Evolutionary conservation across 2,888 invertebrate species (phyloP).

Genomic region (Ormyrus nitidulus): DNA sequence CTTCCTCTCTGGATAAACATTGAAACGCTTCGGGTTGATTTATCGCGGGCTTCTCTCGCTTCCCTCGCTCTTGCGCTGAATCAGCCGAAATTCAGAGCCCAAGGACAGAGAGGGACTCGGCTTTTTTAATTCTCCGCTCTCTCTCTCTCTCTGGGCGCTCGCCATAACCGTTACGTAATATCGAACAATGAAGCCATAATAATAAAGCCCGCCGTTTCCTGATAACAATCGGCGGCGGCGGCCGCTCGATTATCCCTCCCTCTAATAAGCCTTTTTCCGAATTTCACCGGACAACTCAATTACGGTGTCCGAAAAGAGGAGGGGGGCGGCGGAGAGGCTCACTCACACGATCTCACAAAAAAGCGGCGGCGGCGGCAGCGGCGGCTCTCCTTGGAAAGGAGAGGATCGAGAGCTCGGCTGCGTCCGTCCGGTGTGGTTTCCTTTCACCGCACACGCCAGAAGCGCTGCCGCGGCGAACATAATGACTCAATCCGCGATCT

Average conservation of each 20-base stretch:
- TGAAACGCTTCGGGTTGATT: too few species aligned
- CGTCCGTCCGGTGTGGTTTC: slow-evolving; percentile 61
- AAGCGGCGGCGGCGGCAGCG: slow-evolving; percentile 11
- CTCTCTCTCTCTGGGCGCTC: not conserved
- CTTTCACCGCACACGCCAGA: slow-evolving; percentile 68
- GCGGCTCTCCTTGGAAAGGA: not conserved
- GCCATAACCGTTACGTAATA: not conserved
- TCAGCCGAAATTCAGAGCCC: too few species aligned
- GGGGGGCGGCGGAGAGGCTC: slow-evolving; percentile 1
- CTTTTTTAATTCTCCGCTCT: not conserved
- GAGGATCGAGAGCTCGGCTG: too few species aligned
- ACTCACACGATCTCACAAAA: slow-evolving; percentile 7
- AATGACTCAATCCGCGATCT: slow-evolving; percentile 75
- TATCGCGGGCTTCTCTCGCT: too few species aligned
- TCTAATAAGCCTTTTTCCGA: slow-evolving; percentile 23
- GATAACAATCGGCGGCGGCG: not conserved
- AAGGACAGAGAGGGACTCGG: not conserved
- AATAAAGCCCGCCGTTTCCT: too few species aligned
- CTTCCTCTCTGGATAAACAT: too few species aligned
- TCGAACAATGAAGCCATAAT: too few species aligned
- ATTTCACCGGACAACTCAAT: slow-evolving; percentile 21
- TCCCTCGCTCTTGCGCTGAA: too few species aligned
- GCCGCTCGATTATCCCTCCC: not conserved
- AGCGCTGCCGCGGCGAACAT: slow-evolving; percentile 70
- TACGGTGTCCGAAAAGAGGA: too few species aligned